Base-by-base conservation (phyloP, 1,140 invertebrate genomes). In the Argopecten irradians region DNA sequence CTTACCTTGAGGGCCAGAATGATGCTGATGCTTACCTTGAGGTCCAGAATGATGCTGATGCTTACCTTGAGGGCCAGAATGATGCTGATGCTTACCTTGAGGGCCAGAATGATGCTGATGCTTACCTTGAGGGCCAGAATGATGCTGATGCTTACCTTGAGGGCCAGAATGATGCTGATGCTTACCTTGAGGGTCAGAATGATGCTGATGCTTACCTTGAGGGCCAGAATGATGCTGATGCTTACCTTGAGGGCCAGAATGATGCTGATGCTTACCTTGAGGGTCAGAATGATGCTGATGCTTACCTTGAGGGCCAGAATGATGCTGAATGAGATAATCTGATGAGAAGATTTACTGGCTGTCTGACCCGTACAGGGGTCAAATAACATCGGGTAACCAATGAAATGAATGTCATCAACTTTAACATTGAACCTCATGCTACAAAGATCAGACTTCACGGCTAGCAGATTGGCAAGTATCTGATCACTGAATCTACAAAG, bases 321-420 rank as follows among this genome's bases (percentile, higher is more conserved):
- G 93, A 99, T 97, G 95, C 99, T 98, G 85, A 99, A 98, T 34
- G 98, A 96, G 95, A 98, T 97, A 86, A 97, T 97, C 36, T 92
- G 92, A 85, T 89, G 89, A 22, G 87, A 82, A 5, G 96, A 96
- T 92, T 92, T 89, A 84, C 87, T 86, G 86, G 89, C 84, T 34
- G 92, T 55, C 90, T 97, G 97, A 55, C 96, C 96, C 85, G 95
- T 96, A 39, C 82, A 46, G n/a, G 89, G 89, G 5, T 91, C 85
- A 35, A 93, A 55, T 32, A 93, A 88, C 34, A 98, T 96, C 0
- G 98, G 98, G 96, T 98, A 98, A 11, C 98, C 98, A 34, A 99
- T 98, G 96, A 99, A 99, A 71, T 98, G 96, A 0, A 99, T 98
- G 96, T 99, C 98, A 96, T 99, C 99, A 0, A 99, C 97, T 96